These are phyloP conservation scores for Sus scrofa DNA, from an alignment of 2,113 vertebrate genomes.

Conservation along the genomic window T2T-Sscrofa CM000813.6:7129001-7129500, in stretches of 20 bases:
- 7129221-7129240: constrained; percentile 95
- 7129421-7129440: neutral
- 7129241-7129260: constrained; percentile 93
- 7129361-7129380: neutral
- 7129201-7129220: constrained; percentile 96
- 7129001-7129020: constrained; percentile 91
- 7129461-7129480: neutral
- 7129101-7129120: accelerated
- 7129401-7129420: neutral
- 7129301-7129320: constrained; percentile 82
- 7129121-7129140: neutral
- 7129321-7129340: neutral
- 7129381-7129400: neutral
- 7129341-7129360: too few species aligned
- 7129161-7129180: neutral
- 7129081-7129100: constrained; percentile 83
- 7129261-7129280: constrained; percentile 92
- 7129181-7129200: constrained; percentile 95
- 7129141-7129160: accelerated
- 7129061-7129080: constrained; percentile 94
- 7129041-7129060: constrained; percentile 94
- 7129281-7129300: constrained; percentile 92
- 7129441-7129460: neutral
- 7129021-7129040: constrained; percentile 83
- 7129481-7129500: neutral